A percentile compares a stretch with the other conserved stretches of the same genome.
Conservation (phyloP, 2,113 vertebrate genomes). For the Periophthalmodon schlosseri region DNA sequence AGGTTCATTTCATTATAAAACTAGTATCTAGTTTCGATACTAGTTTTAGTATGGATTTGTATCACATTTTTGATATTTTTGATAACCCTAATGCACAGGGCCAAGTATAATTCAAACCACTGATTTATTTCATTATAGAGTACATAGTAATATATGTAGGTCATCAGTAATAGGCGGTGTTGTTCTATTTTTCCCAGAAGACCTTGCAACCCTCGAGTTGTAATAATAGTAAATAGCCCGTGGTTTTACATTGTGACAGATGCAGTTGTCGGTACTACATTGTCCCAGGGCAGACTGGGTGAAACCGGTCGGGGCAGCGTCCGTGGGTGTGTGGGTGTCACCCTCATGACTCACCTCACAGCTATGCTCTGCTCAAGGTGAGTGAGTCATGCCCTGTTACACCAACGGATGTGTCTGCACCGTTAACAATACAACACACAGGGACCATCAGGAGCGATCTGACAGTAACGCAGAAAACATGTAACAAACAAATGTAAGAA, state of each 20-base stretch:
- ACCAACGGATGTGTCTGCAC: slow-evolving; percentile 48
- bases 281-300: slow-evolving; percentile 5
- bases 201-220: too few relatives aligned
- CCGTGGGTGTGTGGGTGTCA: slow-evolving; percentile 65
- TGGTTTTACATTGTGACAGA: background rate
- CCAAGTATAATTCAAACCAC: too few relatives aligned
- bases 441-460: background rate
- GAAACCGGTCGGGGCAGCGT: slow-evolving; percentile 71
- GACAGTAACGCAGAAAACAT: background rate
- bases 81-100: too few relatives aligned
- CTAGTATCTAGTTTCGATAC: too few relatives aligned
- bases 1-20: too few relatives aligned
- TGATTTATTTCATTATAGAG: too few relatives aligned
- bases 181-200: background rate
- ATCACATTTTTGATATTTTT: too few relatives aligned
- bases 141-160: too few relatives aligned
- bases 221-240: background rate
- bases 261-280: background rate
- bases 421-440: slow-evolving; percentile 7
- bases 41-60: too few relatives aligned
- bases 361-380: slow-evolving; percentile 78
- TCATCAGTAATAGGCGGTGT: background rate
- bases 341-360: slow-evolving; percentile 73
- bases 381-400: slow-evolving; percentile 68
- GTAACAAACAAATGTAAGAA: background rate